phyloP scores from a whole-genome alignment of 2,797 vertebrate genomes.

The Melanotaenia boesemani region DNA sequence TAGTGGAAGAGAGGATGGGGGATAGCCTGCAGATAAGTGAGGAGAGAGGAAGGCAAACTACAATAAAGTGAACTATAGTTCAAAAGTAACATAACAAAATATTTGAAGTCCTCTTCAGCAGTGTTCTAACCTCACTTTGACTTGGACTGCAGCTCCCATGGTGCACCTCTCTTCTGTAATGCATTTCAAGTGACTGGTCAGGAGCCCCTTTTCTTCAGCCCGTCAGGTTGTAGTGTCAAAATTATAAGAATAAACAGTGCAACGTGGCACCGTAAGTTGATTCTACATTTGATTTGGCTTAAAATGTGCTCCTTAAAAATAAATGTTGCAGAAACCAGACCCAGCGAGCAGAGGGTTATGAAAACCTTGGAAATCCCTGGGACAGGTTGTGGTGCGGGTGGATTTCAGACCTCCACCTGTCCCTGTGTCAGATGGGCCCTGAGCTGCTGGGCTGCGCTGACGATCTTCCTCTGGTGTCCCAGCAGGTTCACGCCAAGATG shows the following conservation, averaged over 20 bases:
- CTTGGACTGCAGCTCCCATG: conserved; percentile 57
- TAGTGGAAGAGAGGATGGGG: conserved; percentile 39
- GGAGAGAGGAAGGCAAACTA: conserved; percentile 47
- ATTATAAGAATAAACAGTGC: conserved; percentile 41
- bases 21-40: conserved; percentile 45
- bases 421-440: conserved; percentile 83
- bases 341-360: conserved; percentile 55
- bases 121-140: conserved; percentile 42
- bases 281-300: conserved; percentile 43
- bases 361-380: conserved; percentile 38
- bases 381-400: conserved; percentile 27
- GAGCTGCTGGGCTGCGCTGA: conserved; percentile 92
- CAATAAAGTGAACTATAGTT: conserved; percentile 66
- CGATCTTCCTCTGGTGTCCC: conserved; percentile 96
- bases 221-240: conserved; percentile 44
- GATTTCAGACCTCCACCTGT: conserved; percentile 85
- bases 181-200: conserved; percentile 34
- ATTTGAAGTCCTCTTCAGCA: conserved; percentile 44
- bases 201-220: conserved; percentile 24
- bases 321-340: conserved; percentile 49
- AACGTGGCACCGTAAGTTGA: conserved; percentile 18
- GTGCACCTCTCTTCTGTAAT: conserved; percentile 53
- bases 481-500: conserved; percentile 93
- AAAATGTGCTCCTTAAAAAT: conserved; percentile 44
- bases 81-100: conserved; percentile 53